A percentile compares a stretch with the other conserved stretches of the same genome.
Conservation (phyloP, 2,797 vertebrate species). For the Acridotheres tristis region DNA sequence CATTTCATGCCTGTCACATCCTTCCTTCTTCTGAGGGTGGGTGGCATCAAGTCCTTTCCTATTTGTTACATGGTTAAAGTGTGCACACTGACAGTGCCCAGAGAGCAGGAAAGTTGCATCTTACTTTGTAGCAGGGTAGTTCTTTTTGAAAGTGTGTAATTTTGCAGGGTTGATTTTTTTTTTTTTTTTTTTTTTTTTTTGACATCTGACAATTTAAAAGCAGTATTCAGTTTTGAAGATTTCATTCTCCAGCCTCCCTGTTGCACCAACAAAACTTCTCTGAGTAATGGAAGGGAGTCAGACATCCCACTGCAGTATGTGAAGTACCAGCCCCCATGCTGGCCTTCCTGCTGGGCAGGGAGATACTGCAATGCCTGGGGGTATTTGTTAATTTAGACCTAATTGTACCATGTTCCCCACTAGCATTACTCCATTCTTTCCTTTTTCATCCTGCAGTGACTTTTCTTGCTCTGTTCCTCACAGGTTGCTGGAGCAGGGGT, state of each 20-base stretch:
- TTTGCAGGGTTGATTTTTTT: background rate
- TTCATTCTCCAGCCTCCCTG: background rate
- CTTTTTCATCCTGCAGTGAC: background rate
- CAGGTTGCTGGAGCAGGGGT: slow-evolving; percentile 93
- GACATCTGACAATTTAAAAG: background rate
- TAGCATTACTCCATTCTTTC: background rate
- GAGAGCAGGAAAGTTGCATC: background rate
- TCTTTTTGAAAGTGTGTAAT: background rate
- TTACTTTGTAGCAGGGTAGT: background rate
- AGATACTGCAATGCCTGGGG: background rate
- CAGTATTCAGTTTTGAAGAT: background rate
- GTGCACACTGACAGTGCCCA: fast-evolving
- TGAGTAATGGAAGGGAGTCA: background rate
- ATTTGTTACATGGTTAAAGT: background rate
- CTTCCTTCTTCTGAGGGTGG: background rate
- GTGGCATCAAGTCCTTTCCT: background rate
- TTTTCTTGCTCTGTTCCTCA: background rate
- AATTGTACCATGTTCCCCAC: background rate
- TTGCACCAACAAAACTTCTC: background rate
- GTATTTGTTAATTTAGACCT: background rate
- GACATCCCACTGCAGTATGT: background rate
- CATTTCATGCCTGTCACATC: background rate
- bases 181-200: background rate
- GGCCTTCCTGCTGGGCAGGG: background rate
- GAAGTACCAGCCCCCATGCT: background rate